Evolutionary conservation across 2,888 invertebrate species (phyloP).

Genomic region (Tromatobia lineatoria): DNA sequence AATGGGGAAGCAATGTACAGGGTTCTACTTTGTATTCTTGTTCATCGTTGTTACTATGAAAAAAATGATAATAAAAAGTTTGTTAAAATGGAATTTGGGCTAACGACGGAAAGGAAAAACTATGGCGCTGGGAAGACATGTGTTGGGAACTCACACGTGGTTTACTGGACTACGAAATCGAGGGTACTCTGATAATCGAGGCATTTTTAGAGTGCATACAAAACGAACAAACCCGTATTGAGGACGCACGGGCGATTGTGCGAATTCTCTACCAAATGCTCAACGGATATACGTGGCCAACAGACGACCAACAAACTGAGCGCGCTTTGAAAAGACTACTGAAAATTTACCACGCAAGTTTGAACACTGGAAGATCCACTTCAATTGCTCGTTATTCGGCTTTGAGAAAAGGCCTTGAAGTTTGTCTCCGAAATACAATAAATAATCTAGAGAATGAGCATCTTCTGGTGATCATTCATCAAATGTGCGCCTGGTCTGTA

Average conservation of each 20-base stretch:
- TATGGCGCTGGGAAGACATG: constrained; percentile 85
- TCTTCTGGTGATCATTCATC: constrained; percentile 86
- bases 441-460: constrained; percentile 86
- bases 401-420: constrained; percentile 87
- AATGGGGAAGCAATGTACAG: too few relatives aligned
- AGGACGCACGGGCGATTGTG: constrained; percentile 85
- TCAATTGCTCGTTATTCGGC: constrained; percentile 79
- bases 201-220: constrained; percentile 77
- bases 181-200: constrained; percentile 71
- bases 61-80: too few relatives aligned
- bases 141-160: constrained; percentile 81
- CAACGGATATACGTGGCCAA: constrained; percentile 85
- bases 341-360: constrained; percentile 86
- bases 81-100: too few relatives aligned
- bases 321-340: constrained; percentile 85
- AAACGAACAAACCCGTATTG: constrained; percentile 76
- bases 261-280: constrained; percentile 86
- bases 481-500: constrained; percentile 87
- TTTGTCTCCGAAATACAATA: constrained; percentile 87
- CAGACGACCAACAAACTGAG: constrained; percentile 85
- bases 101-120: constrained; percentile 74
- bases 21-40: too few relatives aligned
- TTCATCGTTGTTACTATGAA: too few relatives aligned
- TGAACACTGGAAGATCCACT: constrained; percentile 75
- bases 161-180: constrained; percentile 76